Base-by-base conservation (phyloP, 2,797 vertebrate species). In the Pseudocheirus occidentalis region DNA sequence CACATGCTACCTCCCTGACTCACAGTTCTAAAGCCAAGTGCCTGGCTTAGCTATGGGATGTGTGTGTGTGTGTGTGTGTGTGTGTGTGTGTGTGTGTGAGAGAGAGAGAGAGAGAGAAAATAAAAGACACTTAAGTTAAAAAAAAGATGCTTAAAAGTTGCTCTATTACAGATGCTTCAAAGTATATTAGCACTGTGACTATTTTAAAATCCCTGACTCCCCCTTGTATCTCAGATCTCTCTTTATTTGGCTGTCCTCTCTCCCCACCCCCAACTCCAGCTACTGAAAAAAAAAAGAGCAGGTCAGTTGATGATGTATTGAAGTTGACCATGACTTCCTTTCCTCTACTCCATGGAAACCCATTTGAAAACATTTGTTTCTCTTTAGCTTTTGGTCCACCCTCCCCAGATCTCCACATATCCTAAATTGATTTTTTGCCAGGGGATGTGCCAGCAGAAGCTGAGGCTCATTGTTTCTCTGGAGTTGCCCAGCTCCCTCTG, bases 401-500 rank as follows among this genome's bases (percentile, higher is more conserved):
- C 73, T 87, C 21, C 40, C 73, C 24, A 87, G 40, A 87, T 87
- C 73, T 87, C 73, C 73, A 40, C 73, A 87, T 87, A 87, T 50
- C 73, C 40, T 50, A 87, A 87, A 87, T 50, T 87, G 73, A 87
- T 87, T 87, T 87, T 87, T 40, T 87, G 40, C 73, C 24, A 50
- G 40, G 40, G 40, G 73, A 87, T 87, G 73, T 87, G 40, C 7
- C 73, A 87, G 73, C 40, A 87, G 73, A 87, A 87, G 21, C 73
- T 28, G 73, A 40, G 40, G 73, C 73, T 87, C 40, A 50, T 87
- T 87, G 90, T 90, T 55, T 34, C 90, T 90, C 90, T n/a, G 53
- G 90, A 90, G 52, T 90, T 55, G 73, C 90, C 53, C 90, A 55
- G 90, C 90, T 50, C 53, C 89, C 89, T 73, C 66, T 73, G 66